Base-by-base conservation (phyloP, 1,140 invertebrate species). In the Cataglyphis hispanica region DNA sequence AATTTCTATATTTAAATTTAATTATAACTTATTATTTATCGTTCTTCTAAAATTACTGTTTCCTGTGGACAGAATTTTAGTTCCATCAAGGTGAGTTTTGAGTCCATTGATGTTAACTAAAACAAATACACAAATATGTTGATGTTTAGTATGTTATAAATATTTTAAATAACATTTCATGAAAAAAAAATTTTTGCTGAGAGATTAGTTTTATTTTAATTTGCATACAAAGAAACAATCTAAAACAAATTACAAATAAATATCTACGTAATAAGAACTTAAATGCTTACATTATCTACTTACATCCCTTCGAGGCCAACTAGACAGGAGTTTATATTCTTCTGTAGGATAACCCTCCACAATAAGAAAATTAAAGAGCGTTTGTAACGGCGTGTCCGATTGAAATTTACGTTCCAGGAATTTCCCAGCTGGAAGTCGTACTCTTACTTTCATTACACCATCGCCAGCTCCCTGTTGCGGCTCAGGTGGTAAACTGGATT, bases 271-370 rank as follows among this genome's bases (percentile, higher is more conserved):
- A 85, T 86, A 61, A 84, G 63, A 89, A 89, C 77, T 72, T 56
- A 78, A 86, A 87, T 88, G 70, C 81, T 89, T 89, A 86, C 78
- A 86, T 88, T 66, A 89, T 91, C 34, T 91, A 97, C 97, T 97
- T 95, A 98, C 97, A 96, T 99, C 98, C 96, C 97, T 97, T 93
- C 98, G 96, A 93, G 98, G 98, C 97, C 98, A 99, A 93, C 98
- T 98, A 90, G 97, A 97, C 87, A 99, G 97, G 64, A 99, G 97
- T 96, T 99, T 99, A 93, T 97, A 99, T 92, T 98, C 98, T 91
- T 98, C 97, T 86, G 96, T 96, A 77, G 97, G 97, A 95, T 97
- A 99, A 61, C 98, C 98, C 96, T 98, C 96, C 31, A 98, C 97
- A 58, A 97, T 97, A 46, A 99, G 96, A 95, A 97, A 99, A 94